Evolutionary conservation across 1,140 invertebrate species (phyloP).

Genomic region (Bombyx mori): DNA sequence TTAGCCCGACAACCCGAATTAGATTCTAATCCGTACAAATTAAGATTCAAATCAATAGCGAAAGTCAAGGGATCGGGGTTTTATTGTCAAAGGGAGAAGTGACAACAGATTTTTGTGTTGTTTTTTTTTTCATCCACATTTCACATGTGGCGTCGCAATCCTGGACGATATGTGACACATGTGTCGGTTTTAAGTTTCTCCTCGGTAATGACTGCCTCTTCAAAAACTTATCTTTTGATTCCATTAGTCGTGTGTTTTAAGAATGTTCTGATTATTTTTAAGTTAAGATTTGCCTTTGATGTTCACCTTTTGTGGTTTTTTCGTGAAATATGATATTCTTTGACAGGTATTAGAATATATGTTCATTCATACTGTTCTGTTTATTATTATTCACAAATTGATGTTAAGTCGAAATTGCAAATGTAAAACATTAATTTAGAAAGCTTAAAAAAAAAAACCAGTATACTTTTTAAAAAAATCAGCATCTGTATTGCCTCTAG

Average conservation of each 20-base stretch:
- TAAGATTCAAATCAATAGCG: constrained; percentile 31
- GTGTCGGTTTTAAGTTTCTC: constrained; percentile 65
- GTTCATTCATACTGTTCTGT: no score
- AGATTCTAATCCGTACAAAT: constrained; percentile 15
- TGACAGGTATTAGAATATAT: no score
- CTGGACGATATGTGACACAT: constrained; percentile 67
- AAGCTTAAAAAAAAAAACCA: no score
- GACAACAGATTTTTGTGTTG: constrained; percentile 63
- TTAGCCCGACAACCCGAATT: constrained; percentile 13
- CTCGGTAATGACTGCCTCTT: constrained; percentile 62
- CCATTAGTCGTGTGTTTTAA: constrained; percentile 49
- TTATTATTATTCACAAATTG: no score
- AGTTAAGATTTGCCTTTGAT: constrained; percentile 54
- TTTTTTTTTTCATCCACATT: constrained; percentile 37
- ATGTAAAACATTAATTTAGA: no score
- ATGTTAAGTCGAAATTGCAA: no score
- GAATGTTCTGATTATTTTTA: constrained; percentile 36
- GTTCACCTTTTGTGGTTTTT: constrained; percentile 28
- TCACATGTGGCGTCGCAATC: constrained; percentile 69
- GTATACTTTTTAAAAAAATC: no score
- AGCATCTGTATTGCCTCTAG: no score
- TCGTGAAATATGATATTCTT: constrained; percentile 38
- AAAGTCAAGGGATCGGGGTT: constrained; percentile 33
- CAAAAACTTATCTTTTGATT: constrained; percentile 50
- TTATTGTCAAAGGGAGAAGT: constrained; percentile 65